Conservation (phyloP, 2,113 vertebrate genomes). For the Xenopus borealis region DNA sequence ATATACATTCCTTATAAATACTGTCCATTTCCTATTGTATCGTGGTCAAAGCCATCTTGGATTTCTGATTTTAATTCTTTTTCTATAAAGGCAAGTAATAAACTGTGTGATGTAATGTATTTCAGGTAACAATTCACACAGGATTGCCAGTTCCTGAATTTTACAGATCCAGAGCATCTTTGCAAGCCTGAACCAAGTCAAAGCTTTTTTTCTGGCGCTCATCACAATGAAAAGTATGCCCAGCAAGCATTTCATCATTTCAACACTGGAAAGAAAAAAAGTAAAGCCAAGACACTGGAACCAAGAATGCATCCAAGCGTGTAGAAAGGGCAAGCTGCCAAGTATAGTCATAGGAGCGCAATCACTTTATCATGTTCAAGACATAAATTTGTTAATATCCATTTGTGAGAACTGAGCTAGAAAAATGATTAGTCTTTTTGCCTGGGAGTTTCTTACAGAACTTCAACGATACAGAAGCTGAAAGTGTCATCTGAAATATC, state of each 20-base stretch:
- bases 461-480: too few relatives aligned
- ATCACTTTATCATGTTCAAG: not conserved
- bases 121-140: constrained; percentile 90
- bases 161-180: constrained; percentile 79
- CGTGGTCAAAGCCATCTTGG: too few relatives aligned
- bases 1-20: too few relatives aligned
- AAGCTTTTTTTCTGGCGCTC: constrained; percentile 49
- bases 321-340: not conserved
- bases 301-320: not conserved
- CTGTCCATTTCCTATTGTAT: too few relatives aligned
- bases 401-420: not conserved
- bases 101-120: not conserved
- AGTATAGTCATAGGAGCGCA: not conserved
- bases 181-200: constrained; percentile 56
- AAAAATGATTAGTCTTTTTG: too few relatives aligned
- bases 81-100: not conserved
- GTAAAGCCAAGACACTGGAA: constrained; percentile 4
- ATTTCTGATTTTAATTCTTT: not conserved
- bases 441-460: too few relatives aligned
- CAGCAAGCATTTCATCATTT: constrained; percentile 4
- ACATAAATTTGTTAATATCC: not conserved
- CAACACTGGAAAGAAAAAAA: constrained; percentile 30
- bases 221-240: constrained; percentile 44
- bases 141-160: constrained; percentile 91
- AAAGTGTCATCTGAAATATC: too few relatives aligned